Evolutionary conservation across 2,797 vertebrate species (phyloP), one percentile per base, ranked within the genome.

Genomic region (Typhlichthys subterraneus): DNA sequence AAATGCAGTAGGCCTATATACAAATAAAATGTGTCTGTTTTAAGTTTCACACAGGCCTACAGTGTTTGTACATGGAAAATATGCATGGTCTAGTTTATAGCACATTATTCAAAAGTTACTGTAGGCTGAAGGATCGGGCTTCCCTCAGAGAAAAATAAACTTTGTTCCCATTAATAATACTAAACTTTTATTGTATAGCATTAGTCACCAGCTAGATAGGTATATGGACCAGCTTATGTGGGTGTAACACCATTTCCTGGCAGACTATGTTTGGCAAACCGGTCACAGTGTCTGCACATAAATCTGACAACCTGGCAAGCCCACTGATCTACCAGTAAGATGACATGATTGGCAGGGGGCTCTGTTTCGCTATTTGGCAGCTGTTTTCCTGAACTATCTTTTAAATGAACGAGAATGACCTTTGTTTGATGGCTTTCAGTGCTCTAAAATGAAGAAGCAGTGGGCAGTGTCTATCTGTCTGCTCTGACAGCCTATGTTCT

Each of bases 311-410:
- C 29, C 81, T 86, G 83, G 80, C 76, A 66, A 46, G 52, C 56
- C 14, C 12, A 55, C 63, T 70, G 79, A 85, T 86, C 84, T 76
- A 75, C 80, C 79, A 80, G 76, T 79, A 80, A 84, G 79, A 80
- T 79, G 79, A 80, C 81, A 78, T 84, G 84, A 86, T 76, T 86
- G 82, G 81, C 84, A 83, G 49, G 19, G 19, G 59, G 45, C 53
- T 81, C 48, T 67, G 65, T 81, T 78, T 80, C 61, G 73, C 65
- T 70, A 49, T 84, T 82, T 82, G 79, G 79, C 83, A 85, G 80
- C 59, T 70, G 73, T 59, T 56, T 69, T 59, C 66, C 59, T 65
- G 59, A 65, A 68, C 70, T 83, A 67, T 52, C 61, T 76, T 80
- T 83, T 65, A 69, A 75, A 69, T 73, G 57, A 61, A 59, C 70